Evolutionary conservation across 2,113 vertebrate genomes (phyloP).

Genomic region (Egretta garzetta): DNA sequence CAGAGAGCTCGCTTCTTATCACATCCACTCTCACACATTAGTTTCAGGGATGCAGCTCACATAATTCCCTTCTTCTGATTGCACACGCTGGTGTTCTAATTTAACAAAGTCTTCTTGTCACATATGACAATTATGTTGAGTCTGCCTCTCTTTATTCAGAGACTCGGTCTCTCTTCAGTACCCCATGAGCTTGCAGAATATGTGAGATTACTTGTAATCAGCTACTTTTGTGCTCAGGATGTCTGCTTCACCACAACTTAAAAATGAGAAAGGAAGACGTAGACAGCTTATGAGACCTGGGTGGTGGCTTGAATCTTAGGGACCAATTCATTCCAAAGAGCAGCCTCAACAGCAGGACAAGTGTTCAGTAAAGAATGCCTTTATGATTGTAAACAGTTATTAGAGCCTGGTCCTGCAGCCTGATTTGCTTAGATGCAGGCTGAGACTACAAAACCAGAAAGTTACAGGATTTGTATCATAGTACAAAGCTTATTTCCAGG

Average conservation of each 20-base stretch:
- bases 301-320: background rate
- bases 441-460: background rate
- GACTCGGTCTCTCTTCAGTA: background rate
- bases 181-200: background rate
- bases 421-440: background rate
- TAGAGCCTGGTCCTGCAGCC: background rate
- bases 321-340: background rate
- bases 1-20: background rate
- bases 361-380: background rate
- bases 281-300: background rate
- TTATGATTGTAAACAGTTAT: background rate
- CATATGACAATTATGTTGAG: background rate
- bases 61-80: background rate
- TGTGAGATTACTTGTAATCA: background rate
- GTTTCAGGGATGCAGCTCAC: background rate
- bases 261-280: background rate
- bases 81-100: background rate
- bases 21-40: background rate
- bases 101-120: constrained; percentile 13
- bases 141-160: background rate
- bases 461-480: background rate
- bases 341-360: background rate
- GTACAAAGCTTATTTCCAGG: background rate
- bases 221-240: background rate
- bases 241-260: background rate